A percentile compares a stretch with the other conserved stretches of the same genome.
Evolutionary conservation across 2,113 vertebrate genomes (phyloP).

Genomic region (Hypanus sabinus): DNA sequence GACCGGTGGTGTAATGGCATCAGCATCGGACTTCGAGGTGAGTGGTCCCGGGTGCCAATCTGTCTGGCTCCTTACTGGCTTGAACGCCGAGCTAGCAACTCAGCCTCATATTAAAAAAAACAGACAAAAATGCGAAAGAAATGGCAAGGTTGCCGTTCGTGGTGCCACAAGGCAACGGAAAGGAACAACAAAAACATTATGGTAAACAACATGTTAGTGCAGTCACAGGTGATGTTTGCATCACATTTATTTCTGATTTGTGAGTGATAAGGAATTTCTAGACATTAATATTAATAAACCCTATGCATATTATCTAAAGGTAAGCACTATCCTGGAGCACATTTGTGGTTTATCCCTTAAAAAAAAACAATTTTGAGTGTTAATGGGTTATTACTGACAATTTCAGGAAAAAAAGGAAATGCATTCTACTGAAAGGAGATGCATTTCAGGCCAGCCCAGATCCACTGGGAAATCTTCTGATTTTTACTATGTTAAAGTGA

Average conservation of each 20-base stretch:
- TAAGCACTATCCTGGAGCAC: slow-evolving; percentile 9
- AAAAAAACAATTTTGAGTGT: neutral
- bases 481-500: slow-evolving; percentile 28
- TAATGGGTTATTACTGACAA: neutral
- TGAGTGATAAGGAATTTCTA: neutral
- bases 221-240: neutral
- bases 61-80: too few species aligned
- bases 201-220: neutral
- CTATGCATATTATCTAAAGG: neutral
- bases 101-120: too few species aligned
- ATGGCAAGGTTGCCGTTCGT: too few species aligned
- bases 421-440: slow-evolving; percentile 14
- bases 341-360: neutral
- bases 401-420: slow-evolving; percentile 30
- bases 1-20: too few species aligned
- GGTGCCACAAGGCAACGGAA: too few species aligned
- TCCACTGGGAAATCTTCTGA: slow-evolving; percentile 30
- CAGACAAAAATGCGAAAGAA: too few species aligned
- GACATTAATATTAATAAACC: slow-evolving; percentile 2
- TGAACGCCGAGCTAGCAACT: too few species aligned
- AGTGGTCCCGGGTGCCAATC: too few species aligned
- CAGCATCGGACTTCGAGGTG: too few species aligned
- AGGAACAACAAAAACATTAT: neutral
- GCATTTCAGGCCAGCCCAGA: neutral
- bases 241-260: slow-evolving; percentile 6